Conservation (phyloP, 2,113 vertebrate genomes). For the Microtus richardsoni region DNA sequence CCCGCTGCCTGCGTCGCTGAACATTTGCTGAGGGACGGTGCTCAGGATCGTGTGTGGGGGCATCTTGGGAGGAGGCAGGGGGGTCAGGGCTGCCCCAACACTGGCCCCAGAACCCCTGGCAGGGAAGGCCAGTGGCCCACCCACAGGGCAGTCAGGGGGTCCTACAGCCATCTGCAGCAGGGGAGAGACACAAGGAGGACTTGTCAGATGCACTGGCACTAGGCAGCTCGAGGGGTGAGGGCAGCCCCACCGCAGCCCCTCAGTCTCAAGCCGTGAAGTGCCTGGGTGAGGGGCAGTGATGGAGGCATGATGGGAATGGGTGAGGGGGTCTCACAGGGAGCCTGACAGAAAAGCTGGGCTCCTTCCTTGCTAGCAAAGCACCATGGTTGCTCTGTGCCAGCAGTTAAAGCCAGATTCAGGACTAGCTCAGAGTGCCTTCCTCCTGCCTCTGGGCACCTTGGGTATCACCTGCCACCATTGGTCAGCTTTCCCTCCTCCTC, state of each 20-base stretch:
- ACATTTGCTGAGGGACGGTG: constrained; percentile 87
- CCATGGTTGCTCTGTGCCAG: neutral
- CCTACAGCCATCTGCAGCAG: constrained; percentile 82
- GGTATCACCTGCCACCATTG: neutral
- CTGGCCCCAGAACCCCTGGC: constrained; percentile 77
- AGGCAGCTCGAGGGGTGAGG: neutral
- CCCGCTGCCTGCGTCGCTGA: constrained; percentile 84
- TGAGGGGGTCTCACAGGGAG: neutral
- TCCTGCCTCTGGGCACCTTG: neutral
- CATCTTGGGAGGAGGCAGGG: constrained; percentile 80
- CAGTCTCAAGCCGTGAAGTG: constrained; percentile 25
- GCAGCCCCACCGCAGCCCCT: neutral
- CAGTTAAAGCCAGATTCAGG: neutral
- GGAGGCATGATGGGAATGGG: constrained; percentile 26
- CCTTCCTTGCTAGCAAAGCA: constrained; percentile 10
- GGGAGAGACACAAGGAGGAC: constrained; percentile 53
- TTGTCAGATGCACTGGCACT: neutral
- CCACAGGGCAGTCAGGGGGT: constrained; percentile 82
- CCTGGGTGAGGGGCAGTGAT: constrained; percentile 56
- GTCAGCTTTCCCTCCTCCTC: constrained; percentile 12
- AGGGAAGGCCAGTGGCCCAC: constrained; percentile 80
- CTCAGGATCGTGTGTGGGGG: constrained; percentile 85
- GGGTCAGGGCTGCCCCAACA: constrained; percentile 78
- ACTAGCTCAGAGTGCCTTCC: neutral
- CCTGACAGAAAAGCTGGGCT: constrained; percentile 7